Base-by-base conservation (phyloP, 2,113 vertebrate genomes). In the Rhizomys pruinosus region DNA sequence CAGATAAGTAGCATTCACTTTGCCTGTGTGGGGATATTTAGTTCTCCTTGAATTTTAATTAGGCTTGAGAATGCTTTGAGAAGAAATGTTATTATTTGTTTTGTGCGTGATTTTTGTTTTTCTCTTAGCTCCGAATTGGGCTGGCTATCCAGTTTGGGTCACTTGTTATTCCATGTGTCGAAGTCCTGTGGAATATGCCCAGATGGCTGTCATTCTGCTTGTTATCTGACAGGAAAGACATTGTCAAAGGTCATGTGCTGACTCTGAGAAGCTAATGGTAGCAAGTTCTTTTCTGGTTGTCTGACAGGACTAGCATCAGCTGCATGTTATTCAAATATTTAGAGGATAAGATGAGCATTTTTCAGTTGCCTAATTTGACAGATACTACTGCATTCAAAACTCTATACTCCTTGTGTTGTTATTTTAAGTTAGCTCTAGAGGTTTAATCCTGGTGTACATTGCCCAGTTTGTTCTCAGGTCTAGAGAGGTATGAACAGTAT, bases 191-290 rank as follows among this genome's bases (percentile, higher is more conserved):
- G 71, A 92, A 91, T 85, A 76, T 57, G 63, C 27, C 63, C 64
- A 52, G 68, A 37, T 29, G 91, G 61, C 89, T 95, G 96, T 95
- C 94, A 95, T 94, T 63, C 87, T 87, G 37, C 42, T 86, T 76
- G 39, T n/a, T 92, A 32, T 94, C 92, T 95, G 34, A 93, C 79
- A 94, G 78, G 78, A 92, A 78, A 91, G 66, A 52, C 44, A 61
- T 81, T 94, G 90, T 90, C 94, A 93, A 98, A 96, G 93, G 92
- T 96, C 97, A 90, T 84, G 85, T 95, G 89, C 96, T 96, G 96
- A 37, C 82, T 90, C 85, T 39, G 74, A 97, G 81, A 92, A 96
- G 80, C 92, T 98, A 96, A 96, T 94, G 93, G 59, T 78, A 94
- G 37, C 91, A 94, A 93, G 96, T 96, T 97, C 32, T 57, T 52